A percentile compares a stretch with the other conserved stretches of the same genome.
Conservation (phyloP, 2,113 vertebrate genomes). For the Strix aluco region DNA sequence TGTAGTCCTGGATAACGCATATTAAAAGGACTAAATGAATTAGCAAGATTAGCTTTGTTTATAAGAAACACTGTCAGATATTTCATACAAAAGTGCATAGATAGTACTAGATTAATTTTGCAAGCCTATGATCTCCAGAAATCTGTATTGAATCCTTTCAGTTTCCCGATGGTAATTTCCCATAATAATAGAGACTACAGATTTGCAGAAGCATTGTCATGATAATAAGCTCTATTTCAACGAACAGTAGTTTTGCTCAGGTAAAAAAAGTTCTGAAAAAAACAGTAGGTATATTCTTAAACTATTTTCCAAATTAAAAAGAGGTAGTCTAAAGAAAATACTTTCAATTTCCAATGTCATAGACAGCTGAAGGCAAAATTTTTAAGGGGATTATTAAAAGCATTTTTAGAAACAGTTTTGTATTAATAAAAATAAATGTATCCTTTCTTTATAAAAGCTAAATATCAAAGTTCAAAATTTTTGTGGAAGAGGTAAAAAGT, state of each 20-base stretch:
- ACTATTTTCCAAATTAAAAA: not conserved
- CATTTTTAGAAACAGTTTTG: not conserved
- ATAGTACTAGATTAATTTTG: not conserved
- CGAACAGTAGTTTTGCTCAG: not conserved
- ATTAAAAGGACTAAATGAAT: not conserved
- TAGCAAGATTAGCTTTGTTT: not conserved
- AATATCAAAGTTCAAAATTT: not conserved
- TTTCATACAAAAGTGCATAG: not conserved
- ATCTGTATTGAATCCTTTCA: not conserved
- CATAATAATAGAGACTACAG: not conserved
- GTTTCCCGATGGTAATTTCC: not conserved
- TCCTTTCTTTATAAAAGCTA: not conserved
- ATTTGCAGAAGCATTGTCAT: not conserved
- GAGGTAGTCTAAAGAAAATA: not conserved
- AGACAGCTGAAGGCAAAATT: not conserved
- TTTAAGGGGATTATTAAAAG: not conserved
- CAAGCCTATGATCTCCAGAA: not conserved
- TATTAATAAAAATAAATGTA: not conserved
- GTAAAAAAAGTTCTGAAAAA: not conserved
- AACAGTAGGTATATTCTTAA: not conserved
- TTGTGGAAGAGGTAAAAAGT: not conserved
- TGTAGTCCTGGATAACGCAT: not conserved
- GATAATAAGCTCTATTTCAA: slow-evolving; percentile 23
- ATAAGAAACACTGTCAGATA: not conserved
- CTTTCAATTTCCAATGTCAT: not conserved